phyloP scores from a whole-genome alignment of 1,140 invertebrate species.

The Bradysia coprophila region DNA sequence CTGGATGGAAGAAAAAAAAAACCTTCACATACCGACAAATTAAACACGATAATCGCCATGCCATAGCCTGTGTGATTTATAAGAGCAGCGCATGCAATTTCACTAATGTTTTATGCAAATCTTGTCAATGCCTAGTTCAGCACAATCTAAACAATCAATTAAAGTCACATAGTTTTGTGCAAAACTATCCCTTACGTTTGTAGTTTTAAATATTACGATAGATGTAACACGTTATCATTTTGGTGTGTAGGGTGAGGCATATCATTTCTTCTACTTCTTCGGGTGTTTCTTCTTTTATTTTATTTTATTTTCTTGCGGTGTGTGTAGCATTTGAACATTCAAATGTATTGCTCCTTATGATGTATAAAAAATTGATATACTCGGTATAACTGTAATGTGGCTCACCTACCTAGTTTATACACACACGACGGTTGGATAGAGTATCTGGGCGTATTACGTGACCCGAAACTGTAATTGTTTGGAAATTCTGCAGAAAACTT shows the following conservation, averaged over 20 bases:
- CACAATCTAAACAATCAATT: background rate
- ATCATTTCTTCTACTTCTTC: no score
- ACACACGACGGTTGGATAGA: no score
- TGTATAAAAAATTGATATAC: no score
- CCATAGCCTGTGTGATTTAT: background rate
- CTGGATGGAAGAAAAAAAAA: background rate
- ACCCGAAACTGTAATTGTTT: background rate
- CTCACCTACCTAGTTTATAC: no score
- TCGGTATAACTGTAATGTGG: no score
- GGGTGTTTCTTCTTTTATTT: no score
- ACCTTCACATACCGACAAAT: no score
- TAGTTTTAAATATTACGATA: background rate
- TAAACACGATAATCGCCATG: background rate
- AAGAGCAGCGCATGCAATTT: background rate
- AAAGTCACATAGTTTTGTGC: background rate
- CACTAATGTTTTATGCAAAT: background rate
- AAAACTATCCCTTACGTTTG: background rate
- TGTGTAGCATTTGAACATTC: no score
- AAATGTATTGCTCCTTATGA: no score
- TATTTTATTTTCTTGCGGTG: no score
- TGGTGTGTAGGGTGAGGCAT: no score
- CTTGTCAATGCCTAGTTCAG: background rate
- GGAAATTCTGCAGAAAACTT: background rate
- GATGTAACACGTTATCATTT: no score
- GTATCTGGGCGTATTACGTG: background rate